These are phyloP conservation scores for Drosophila fungiperda DNA, from an alignment of 2,888 invertebrate genomes.

Conservation along the genomic window DNA sequence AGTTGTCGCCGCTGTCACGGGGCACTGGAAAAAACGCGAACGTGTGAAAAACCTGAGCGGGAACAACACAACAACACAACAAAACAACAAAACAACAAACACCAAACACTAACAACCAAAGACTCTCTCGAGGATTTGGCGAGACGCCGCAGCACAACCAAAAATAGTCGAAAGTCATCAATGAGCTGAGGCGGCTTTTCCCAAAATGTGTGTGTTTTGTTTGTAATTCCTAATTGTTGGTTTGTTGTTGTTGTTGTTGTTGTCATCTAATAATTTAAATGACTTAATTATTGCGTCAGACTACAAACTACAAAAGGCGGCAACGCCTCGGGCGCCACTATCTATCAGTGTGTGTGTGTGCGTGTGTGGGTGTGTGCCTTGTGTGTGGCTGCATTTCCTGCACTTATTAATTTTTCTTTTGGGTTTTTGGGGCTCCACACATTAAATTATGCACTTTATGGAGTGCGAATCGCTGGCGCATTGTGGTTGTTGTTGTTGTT, in stretches of 20 bases:
- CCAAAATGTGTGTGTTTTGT: slow-evolving; percentile 34
- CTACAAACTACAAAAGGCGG: slow-evolving; percentile 65
- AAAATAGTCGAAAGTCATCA: slow-evolving; percentile 67
- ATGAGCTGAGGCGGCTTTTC: slow-evolving; percentile 43
- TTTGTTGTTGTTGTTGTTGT: slow-evolving; percentile 50
- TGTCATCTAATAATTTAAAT: slow-evolving; percentile 79
- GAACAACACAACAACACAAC: slow-evolving; percentile 8
- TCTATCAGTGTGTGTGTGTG: background rate
- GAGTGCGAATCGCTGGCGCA: slow-evolving; percentile 72
- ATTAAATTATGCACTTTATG: slow-evolving; percentile 75
- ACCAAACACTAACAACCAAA: slow-evolving; percentile 36
- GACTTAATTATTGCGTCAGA: slow-evolving; percentile 83
- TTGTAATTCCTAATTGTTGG: slow-evolving; percentile 26
- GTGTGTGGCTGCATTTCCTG: slow-evolving; percentile 56
- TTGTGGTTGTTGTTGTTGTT: background rate
- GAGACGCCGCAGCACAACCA: slow-evolving; percentile 52
- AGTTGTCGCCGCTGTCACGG: slow-evolving; percentile 47
- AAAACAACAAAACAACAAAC: slow-evolving; percentile 21
- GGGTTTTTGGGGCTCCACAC: slow-evolving; percentile 1
- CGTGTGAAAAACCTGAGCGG: slow-evolving; percentile 72
- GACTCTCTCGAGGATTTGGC: slow-evolving; percentile 69
- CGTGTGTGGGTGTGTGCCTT: background rate
- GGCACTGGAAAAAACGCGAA: slow-evolving; percentile 63
- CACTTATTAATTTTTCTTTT: slow-evolving; percentile 46
- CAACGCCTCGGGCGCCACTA: slow-evolving; percentile 37